Conservation (phyloP, 1,140 invertebrate species). For the Drosophila miranda region DNA sequence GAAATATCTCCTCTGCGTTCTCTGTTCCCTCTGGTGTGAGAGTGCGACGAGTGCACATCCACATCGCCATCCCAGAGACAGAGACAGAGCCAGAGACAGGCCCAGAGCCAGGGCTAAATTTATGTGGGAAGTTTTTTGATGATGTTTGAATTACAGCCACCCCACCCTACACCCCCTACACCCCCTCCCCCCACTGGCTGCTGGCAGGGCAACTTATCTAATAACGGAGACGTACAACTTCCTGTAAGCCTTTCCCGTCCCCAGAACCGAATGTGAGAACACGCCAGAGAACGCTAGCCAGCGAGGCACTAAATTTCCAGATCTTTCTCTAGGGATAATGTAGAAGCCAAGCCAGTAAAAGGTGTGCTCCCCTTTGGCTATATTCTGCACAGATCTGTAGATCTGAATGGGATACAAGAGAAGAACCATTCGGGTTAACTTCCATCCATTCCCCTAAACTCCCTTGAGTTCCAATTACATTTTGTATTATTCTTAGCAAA, state of each 20-base stretch:
- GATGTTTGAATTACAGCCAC: conserved; percentile 37
- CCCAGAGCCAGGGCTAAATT: conserved; percentile 58
- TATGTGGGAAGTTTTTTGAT: conserved; percentile 69
- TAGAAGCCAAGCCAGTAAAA: conserved; percentile 4
- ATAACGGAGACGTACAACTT: conserved; percentile 55
- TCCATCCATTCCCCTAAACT: too few relatives aligned
- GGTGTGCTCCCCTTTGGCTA: conserved; percentile 9
- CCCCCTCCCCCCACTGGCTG: background rate
- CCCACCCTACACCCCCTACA: background rate
- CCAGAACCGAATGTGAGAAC: conserved; percentile 32
- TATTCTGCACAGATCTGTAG: too few relatives aligned
- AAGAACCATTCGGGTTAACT: too few relatives aligned
- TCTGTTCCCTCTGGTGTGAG: conserved; percentile 21
- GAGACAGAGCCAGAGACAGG: conserved; percentile 9
- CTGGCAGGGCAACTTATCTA: conserved; percentile 59
- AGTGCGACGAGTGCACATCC: conserved; percentile 1
- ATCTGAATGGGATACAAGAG: too few relatives aligned
- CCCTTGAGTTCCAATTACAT: too few relatives aligned
- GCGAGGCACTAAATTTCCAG: background rate
- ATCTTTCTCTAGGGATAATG: conserved; percentile 10
- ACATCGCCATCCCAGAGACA: conserved; percentile 7
- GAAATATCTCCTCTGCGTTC: conserved; percentile 59
- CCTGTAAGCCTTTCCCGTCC: conserved; percentile 31
- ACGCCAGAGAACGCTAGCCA: conserved; percentile 1
- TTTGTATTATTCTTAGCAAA: too few relatives aligned